Conservation (phyloP, 2,113 vertebrate genomes). For the Charadrius vociferus region DNA sequence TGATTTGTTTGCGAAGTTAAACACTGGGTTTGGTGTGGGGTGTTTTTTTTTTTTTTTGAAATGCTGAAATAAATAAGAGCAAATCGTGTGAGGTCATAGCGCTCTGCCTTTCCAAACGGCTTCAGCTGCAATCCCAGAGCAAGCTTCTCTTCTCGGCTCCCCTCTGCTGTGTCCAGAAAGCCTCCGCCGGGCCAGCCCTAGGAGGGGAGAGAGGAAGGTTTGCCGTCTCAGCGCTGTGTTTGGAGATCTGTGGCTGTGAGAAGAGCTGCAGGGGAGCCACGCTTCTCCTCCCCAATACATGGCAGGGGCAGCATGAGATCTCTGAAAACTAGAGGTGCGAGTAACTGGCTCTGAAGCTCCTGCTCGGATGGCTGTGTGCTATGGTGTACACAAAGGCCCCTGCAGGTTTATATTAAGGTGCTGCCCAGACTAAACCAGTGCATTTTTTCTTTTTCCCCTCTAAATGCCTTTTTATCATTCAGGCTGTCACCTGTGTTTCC, state of each 20-base stretch:
- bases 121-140: conserved; percentile 50
- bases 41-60: conserved; percentile 8
- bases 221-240: background rate
- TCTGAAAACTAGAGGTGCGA: background rate
- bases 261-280: background rate
- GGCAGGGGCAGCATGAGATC: background rate
- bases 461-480: conserved; percentile 78
- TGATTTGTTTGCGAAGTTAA: conserved; percentile 49
- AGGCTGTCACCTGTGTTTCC: conserved; percentile 77
- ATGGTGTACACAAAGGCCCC: conserved; percentile 66
- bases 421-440: conserved; percentile 74
- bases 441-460: conserved; percentile 60
- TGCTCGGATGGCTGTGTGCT: conserved; percentile 52
- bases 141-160: background rate
- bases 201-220: background rate
- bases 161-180: background rate
- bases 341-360: conserved; percentile 30
- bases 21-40: background rate
- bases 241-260: background rate
- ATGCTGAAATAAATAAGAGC: conserved; percentile 47
- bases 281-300: background rate
- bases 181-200: background rate
- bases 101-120: conserved; percentile 16
- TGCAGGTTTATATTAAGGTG: conserved; percentile 73
- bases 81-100: conserved; percentile 38